Evolutionary conservation across 2,888 invertebrate genomes (phyloP).

Genomic region (Harpagoxenus sublaevis): DNA sequence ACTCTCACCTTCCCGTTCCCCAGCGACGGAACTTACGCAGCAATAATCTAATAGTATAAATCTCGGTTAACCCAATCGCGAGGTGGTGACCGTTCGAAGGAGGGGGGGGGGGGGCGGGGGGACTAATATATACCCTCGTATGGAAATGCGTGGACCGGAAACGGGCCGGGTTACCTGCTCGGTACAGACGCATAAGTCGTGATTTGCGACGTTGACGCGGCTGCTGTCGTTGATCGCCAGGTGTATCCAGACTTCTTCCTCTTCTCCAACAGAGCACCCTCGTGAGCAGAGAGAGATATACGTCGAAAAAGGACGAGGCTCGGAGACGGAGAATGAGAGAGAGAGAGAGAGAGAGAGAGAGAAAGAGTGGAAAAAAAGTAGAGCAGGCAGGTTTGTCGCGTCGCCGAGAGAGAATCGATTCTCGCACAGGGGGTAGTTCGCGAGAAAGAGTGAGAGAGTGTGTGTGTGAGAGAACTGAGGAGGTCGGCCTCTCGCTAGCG

Average conservation of each 20-base stretch:
- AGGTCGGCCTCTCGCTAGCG: constrained; percentile 60
- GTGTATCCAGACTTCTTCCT: constrained; percentile 49
- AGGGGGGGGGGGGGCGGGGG: too few relatives aligned
- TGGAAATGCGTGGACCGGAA: constrained; percentile 3
- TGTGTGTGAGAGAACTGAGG: neutral
- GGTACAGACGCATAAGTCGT: constrained; percentile 86
- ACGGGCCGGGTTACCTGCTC: constrained; percentile 83
- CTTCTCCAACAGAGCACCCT: constrained; percentile 56
- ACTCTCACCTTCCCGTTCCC: neutral
- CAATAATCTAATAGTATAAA: constrained; percentile 23
- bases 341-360: neutral
- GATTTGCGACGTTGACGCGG: constrained; percentile 79
- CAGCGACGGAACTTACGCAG: neutral
- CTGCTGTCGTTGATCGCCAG: constrained; percentile 52
- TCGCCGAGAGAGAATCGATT: constrained; percentile 40
- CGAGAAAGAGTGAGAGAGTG: too few relatives aligned
- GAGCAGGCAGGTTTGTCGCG: constrained; percentile 41
- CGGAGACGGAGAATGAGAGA: constrained; percentile 23
- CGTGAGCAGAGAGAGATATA: constrained; percentile 30
- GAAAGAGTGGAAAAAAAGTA: constrained; percentile 31
- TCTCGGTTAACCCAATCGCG: constrained; percentile 16
- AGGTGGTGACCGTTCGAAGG: neutral
- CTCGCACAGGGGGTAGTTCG: constrained; percentile 38
- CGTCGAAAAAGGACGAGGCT: constrained; percentile 10
- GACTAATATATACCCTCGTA: neutral